These are phyloP conservation scores for Phenacoccus solenopsis DNA, from an alignment of 1,140 invertebrate species.

Conservation along the genomic window DNA sequence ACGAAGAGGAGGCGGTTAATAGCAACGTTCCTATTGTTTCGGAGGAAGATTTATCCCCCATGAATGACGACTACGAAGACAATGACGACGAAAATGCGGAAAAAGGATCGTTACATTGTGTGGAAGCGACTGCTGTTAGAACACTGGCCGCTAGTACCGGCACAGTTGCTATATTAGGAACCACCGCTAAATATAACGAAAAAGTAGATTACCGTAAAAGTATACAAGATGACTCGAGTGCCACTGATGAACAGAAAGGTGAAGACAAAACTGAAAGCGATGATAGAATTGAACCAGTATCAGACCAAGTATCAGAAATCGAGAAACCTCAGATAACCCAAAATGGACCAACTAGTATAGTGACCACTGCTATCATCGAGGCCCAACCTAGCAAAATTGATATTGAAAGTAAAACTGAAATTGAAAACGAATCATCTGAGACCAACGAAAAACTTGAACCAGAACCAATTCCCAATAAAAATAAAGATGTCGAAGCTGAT, in stretches of 20 bases:
- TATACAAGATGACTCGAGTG: neutral
- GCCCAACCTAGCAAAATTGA: neutral
- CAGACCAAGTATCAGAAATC: neutral
- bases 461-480: neutral
- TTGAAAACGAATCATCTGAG: neutral
- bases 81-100: conserved; percentile 1
- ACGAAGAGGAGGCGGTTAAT: neutral
- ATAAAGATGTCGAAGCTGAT: no score
- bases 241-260: neutral
- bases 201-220: neutral
- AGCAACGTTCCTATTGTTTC: neutral
- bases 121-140: conserved; percentile 27
- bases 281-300: no score
- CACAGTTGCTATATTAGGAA: conserved; percentile 28
- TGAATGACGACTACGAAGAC: neutral
- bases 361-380: neutral
- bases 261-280: no score
- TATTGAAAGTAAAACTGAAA: neutral
- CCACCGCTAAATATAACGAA: conserved; percentile 26
- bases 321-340: neutral
- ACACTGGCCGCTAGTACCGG: conserved; percentile 27
- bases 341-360: neutral
- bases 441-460: neutral
- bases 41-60: neutral
- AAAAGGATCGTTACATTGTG: conserved; percentile 11